Conservation (phyloP, 2,888 invertebrate species). For the Ptilodon capucinus region DNA sequence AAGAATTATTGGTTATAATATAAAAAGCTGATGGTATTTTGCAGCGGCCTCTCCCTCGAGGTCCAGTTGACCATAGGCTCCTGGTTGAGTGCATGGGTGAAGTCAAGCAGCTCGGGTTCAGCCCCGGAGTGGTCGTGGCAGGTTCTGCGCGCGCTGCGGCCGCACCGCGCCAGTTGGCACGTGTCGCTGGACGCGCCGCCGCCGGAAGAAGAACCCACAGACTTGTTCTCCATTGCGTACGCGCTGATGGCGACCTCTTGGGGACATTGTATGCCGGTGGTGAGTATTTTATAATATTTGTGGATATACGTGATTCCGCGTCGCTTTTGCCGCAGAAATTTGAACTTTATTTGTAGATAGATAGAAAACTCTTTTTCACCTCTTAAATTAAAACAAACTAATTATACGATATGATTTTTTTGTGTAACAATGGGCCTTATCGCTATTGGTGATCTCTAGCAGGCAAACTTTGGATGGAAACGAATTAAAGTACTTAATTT, state of each 20-base stretch:
- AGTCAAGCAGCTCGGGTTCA: slow-evolving; percentile 2
- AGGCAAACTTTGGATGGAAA: too few species aligned
- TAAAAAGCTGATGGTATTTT: slow-evolving; percentile 4
- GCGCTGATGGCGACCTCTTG: slow-evolving; percentile 59
- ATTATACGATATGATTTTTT: too few species aligned
- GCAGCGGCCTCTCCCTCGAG: slow-evolving; percentile 61
- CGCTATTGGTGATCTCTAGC: too few species aligned
- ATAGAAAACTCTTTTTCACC: too few species aligned
- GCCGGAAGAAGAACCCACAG: slow-evolving; percentile 29
- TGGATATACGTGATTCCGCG: too few species aligned
- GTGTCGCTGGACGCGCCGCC: slow-evolving; percentile 46
- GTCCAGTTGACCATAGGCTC: slow-evolving; percentile 53
- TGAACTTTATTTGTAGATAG: too few species aligned
- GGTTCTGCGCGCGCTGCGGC: slow-evolving; percentile 47
- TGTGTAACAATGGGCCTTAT: too few species aligned
- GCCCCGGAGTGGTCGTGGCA: slow-evolving; percentile 60
- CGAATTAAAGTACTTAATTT: too few species aligned
- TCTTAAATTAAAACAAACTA: too few species aligned
- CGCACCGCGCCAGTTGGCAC: slow-evolving; percentile 61
- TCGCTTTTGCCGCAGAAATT: too few species aligned
- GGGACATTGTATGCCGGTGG: slow-evolving; percentile 73
- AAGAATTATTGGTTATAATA: too few species aligned
- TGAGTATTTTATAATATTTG: too few species aligned
- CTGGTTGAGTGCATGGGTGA: slow-evolving; percentile 48
- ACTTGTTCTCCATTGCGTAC: slow-evolving; percentile 45